Conservation (phyloP, 2,888 invertebrate genomes). For the Sisyra terminalis region DNA sequence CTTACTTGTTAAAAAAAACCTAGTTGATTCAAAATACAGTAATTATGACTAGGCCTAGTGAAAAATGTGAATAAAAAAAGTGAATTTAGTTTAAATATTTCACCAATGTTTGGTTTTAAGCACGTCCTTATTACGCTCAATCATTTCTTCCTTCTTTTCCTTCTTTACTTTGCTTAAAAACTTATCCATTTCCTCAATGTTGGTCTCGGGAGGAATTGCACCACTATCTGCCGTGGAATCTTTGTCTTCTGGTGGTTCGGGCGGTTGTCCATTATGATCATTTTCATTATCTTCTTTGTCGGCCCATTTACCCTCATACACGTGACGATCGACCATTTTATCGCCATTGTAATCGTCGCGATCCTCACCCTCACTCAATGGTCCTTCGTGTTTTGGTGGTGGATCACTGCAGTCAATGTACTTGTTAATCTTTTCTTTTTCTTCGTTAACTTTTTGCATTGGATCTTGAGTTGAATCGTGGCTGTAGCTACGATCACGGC, state of each 20-base stretch:
- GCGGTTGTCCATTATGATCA: constrained; percentile 9
- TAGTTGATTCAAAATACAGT: neutral
- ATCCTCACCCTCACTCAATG: constrained; percentile 39
- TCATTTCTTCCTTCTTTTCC: constrained; percentile 37
- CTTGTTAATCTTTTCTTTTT: constrained; percentile 40
- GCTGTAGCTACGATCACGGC: constrained; percentile 27
- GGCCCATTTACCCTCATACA: constrained; percentile 49
- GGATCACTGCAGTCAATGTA: constrained; percentile 29
- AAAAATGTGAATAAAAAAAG: neutral
- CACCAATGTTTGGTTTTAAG: constrained; percentile 22
- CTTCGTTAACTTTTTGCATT: constrained; percentile 32
- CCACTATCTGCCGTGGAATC: constrained; percentile 5
- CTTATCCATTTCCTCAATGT: constrained; percentile 37
- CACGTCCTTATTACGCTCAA: constrained; percentile 33
- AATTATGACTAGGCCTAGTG: constrained; percentile 4
- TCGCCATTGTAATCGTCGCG: constrained; percentile 31
- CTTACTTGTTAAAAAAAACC: no score
- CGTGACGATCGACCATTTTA: constrained; percentile 39
- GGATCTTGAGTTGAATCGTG: constrained; percentile 23
- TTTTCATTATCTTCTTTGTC: constrained; percentile 29
- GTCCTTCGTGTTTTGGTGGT: constrained; percentile 33
- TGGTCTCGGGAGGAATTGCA: constrained; percentile 23
- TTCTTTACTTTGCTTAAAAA: constrained; percentile 36
- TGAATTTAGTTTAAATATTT: constrained; percentile 6
- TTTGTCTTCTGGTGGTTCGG: constrained; percentile 7